These are phyloP conservation scores for Sylvilagus bachmani DNA, from an alignment of 2,113 vertebrate genomes.

Conservation along the genomic window DNA sequence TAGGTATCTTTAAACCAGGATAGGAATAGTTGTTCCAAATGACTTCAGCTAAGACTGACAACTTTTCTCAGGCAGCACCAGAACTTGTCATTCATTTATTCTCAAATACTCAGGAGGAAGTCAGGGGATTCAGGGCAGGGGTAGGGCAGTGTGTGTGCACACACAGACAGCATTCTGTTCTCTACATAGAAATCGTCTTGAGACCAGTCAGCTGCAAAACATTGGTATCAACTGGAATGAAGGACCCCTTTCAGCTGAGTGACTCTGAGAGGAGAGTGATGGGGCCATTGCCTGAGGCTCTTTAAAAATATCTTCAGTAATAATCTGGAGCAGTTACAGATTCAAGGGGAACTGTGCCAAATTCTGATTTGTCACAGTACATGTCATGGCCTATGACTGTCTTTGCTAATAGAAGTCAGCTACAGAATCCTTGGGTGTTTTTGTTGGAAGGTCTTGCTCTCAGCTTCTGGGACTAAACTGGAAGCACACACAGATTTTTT, in stretches of 20 bases:
- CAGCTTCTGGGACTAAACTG: not conserved
- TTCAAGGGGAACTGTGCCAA: slow-evolving; percentile 23
- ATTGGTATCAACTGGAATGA: not conserved
- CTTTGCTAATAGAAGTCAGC: slow-evolving; percentile 35
- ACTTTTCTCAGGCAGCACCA: not conserved
- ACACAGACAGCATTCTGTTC: not conserved
- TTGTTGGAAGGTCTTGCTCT: not conserved
- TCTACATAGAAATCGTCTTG: not conserved
- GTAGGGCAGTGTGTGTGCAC: not conserved
- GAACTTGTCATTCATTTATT: not conserved
- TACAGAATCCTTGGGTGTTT: not conserved
- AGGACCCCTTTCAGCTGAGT: not conserved
- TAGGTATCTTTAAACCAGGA: slow-evolving; percentile 9
- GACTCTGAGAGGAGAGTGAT: not conserved
- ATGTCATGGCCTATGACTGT: not conserved
- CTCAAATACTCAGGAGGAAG: not conserved
- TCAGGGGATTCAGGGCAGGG: not conserved
- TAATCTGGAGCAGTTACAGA: slow-evolving; percentile 36
- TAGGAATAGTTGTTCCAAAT: not conserved
- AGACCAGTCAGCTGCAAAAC: not conserved
- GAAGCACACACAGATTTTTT: not conserved
- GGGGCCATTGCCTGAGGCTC: not conserved
- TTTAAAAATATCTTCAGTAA: slow-evolving; percentile 15
- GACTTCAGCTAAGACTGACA: not conserved
- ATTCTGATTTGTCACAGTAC: slow-evolving; percentile 47